Percentiles rank a stretch among this genome's conserved stretches.
These are phyloP conservation scores for Monomorium pharaonis DNA, from an alignment of 1,140 invertebrate species.

Conservation along the genomic window DNA sequence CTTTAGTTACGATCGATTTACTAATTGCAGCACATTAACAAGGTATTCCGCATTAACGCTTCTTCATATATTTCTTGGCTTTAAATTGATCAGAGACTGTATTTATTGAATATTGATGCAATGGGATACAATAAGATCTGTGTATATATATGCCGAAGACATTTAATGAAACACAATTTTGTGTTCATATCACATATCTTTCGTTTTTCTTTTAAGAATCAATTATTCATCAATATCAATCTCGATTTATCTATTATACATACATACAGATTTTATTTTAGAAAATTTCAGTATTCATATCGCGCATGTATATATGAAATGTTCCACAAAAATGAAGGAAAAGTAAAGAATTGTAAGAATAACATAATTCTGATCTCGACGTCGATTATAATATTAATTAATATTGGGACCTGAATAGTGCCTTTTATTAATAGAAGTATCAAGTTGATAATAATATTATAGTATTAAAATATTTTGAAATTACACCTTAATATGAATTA, in stretches of 20 bases:
- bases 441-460: constrained; percentile 14
- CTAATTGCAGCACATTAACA: not conserved
- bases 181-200: not conserved
- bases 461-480: not conserved
- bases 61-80: not conserved
- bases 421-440: constrained; percentile 56
- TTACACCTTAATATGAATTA: not conserved
- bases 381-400: not conserved
- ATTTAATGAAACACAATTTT: not conserved
- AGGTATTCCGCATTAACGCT: not conserved
- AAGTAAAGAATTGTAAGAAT: not conserved
- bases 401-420: constrained; percentile 61
- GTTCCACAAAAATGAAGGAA: not conserved
- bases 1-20: not conserved
- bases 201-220: not conserved
- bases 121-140: not conserved
- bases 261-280: not conserved
- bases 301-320: not conserved
- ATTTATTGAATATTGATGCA: not conserved
- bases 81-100: not conserved
- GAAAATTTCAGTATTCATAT: not conserved
- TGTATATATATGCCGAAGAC: not conserved
- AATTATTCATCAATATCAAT: not conserved
- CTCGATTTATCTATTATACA: not conserved
- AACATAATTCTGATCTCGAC: not conserved